Conservation (phyloP, 2,797 vertebrate species). For the Yasuhikotakia modesta region DNA sequence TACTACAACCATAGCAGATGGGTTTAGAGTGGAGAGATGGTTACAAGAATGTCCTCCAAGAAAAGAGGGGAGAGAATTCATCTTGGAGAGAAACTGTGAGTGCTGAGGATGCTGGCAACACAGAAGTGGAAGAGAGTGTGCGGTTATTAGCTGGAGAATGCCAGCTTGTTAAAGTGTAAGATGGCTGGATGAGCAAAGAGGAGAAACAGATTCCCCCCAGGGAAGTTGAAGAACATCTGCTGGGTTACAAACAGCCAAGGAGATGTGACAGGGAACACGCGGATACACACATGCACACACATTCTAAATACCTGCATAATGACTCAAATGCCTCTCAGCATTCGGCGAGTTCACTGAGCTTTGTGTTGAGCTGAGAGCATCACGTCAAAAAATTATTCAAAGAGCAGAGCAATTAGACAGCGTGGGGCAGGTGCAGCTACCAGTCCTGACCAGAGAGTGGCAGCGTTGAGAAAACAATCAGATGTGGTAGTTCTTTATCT, state of each 20-base stretch:
- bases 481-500: constrained; percentile 4
- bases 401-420: constrained; percentile 35
- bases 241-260: constrained; percentile 67
- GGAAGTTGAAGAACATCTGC: constrained; percentile 76
- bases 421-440: constrained; percentile 53
- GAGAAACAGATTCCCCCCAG: constrained; percentile 67
- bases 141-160: constrained; percentile 49
- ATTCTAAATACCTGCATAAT: constrained; percentile 20
- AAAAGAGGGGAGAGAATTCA: constrained; percentile 20
- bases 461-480: constrained; percentile 59
- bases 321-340: constrained; percentile 42
- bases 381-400: constrained; percentile 63
- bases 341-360: constrained; percentile 51
- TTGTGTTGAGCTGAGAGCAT: constrained; percentile 42
- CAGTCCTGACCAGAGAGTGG: constrained; percentile 67
- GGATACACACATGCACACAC: constrained; percentile 38
- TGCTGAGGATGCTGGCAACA: constrained; percentile 35
- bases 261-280: constrained; percentile 37
- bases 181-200: constrained; percentile 41
- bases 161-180: constrained; percentile 35
- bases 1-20: constrained; percentile 11
- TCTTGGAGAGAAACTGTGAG: neutral
- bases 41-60: constrained; percentile 18
- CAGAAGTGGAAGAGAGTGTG: constrained; percentile 31
- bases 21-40: constrained; percentile 21